These are phyloP conservation scores for Erythrolamprus reginae DNA, from an alignment of 2,113 vertebrate species.

Conservation along the genomic window DNA sequence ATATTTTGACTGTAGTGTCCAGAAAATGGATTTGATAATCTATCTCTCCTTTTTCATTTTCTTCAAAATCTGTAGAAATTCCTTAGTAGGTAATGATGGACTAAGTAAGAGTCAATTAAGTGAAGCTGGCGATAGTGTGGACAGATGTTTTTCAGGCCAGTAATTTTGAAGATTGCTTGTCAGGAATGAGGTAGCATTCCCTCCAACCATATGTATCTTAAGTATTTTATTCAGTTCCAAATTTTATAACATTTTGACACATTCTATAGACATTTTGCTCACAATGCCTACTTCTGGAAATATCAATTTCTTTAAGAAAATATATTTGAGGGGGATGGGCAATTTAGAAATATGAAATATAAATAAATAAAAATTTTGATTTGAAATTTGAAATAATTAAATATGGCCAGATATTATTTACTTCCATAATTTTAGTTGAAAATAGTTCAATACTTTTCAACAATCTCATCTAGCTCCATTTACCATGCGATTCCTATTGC, in stretches of 20 bases:
- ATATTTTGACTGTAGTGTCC: not conserved
- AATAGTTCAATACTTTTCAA: not conserved
- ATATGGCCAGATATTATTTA: not conserved
- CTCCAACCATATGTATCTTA: not conserved
- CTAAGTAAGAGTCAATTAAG: not conserved
- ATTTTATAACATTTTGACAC: not conserved
- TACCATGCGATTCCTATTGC: slow-evolving; percentile 40
- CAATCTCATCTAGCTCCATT: slow-evolving; percentile 8
- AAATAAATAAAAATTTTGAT: not conserved
- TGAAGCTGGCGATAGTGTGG: not conserved
- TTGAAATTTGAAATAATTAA: not conserved
- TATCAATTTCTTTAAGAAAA: not conserved
- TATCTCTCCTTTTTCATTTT: not conserved
- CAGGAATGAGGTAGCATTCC: not conserved
- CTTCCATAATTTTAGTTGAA: not conserved
- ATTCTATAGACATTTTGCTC: not conserved
- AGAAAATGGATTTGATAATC: not conserved
- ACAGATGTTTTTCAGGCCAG: not conserved
- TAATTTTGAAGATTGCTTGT: not conserved
- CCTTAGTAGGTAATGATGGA: not conserved
- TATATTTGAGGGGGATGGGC: not conserved
- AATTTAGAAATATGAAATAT: not conserved
- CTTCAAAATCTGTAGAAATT: not conserved
- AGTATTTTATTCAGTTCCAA: not conserved
- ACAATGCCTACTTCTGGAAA: not conserved